These are phyloP conservation scores for Taenioides sp. DNA, from an alignment of 2,797 vertebrate genomes.

Conservation along the genomic window DNA sequence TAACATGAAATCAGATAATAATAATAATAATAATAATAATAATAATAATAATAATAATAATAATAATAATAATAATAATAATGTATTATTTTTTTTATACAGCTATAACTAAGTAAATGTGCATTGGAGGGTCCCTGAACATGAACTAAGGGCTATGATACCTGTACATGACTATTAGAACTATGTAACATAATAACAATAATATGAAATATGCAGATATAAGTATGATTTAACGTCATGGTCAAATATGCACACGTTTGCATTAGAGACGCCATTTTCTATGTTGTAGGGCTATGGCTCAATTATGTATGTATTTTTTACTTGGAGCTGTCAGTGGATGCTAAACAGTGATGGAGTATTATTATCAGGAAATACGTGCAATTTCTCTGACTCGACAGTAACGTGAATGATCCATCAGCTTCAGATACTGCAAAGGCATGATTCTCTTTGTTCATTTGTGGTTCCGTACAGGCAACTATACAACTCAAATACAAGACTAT, in stretches of 20 bases:
- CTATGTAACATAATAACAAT: background rate
- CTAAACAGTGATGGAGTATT: constrained; percentile 21
- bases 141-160: background rate
- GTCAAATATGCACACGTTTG: constrained; percentile 9
- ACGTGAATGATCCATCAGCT: constrained; percentile 10
- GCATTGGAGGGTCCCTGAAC: background rate
- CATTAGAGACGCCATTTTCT: constrained; percentile 5
- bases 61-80: too few relatives aligned
- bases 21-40: too few relatives aligned
- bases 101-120: background rate
- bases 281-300: constrained; percentile 12
- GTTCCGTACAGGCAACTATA: constrained; percentile 20
- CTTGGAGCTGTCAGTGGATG: background rate
- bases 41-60: too few relatives aligned
- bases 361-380: constrained; percentile 2
- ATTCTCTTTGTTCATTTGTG: background rate
- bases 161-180: background rate
- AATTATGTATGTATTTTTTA: constrained; percentile 6
- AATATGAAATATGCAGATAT: background rate
- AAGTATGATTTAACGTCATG: background rate
- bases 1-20: too few relatives aligned
- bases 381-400: constrained; percentile 13
- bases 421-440: constrained; percentile 12
- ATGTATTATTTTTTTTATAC: too few relatives aligned
- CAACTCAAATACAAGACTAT: background rate